A percentile compares a stretch with the other conserved stretches of the same genome.
Conservation (phyloP, 2,797 vertebrate species). For the Sphaeramia orbicularis region DNA sequence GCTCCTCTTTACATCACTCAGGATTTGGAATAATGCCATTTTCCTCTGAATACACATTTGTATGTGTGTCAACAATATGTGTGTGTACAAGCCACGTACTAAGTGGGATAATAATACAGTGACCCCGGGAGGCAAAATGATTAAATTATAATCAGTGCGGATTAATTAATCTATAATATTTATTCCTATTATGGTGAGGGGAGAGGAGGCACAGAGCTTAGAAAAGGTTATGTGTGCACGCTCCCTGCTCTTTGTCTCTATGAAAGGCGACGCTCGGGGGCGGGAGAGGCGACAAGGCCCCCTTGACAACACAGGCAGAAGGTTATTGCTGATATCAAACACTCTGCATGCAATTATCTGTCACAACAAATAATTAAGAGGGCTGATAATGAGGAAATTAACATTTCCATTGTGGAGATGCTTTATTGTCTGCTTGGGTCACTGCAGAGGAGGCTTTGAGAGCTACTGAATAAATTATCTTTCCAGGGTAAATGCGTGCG, state of each 20-base stretch:
- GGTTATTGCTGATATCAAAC: conserved; percentile 99
- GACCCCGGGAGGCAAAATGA: conserved; percentile 92
- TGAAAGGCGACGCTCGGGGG: conserved; percentile 89
- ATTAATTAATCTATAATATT: conserved; percentile 99
- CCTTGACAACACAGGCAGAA: conserved; percentile 97
- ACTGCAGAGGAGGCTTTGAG: conserved; percentile 69
- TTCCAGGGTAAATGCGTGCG: conserved; percentile 15
- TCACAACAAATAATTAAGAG: conserved; percentile 99
- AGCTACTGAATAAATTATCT: conserved; percentile 68
- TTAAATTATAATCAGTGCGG: conserved; percentile 99
- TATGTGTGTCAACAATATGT: conserved; percentile 20
- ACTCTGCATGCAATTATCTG: conserved; percentile 97
- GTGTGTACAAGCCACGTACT: conserved; percentile 68
- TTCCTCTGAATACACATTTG: conserved; percentile 13
- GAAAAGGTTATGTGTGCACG: conserved; percentile 93
- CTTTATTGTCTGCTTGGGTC: conserved; percentile 79
- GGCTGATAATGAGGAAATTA: conserved; percentile 96
- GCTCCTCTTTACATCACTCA: conserved; percentile 49
- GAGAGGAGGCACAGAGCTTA: conserved; percentile 87
- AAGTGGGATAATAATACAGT: conserved; percentile 84
- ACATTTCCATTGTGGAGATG: conserved; percentile 94
- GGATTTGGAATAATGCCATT: conserved; percentile 73
- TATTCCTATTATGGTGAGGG: conserved; percentile 94
- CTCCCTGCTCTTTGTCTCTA: conserved; percentile 93
- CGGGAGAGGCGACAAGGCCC: conserved; percentile 90